Conservation (phyloP, 2,113 vertebrate species). For the Paedocypris sp. region DNA sequence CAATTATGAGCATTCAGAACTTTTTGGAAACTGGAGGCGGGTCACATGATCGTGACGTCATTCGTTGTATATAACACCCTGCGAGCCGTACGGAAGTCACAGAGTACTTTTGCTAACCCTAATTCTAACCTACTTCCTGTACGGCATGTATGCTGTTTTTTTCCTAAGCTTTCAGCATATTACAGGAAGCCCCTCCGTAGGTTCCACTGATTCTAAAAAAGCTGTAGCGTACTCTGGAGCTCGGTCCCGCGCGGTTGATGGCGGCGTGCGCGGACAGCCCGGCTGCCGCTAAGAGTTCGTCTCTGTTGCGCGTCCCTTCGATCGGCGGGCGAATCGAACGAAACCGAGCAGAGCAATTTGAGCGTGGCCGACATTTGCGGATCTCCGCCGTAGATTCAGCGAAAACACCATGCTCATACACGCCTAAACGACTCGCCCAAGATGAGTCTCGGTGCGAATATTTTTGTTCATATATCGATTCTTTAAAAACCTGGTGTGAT, state of each 20-base stretch:
- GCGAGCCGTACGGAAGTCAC: accelerated
- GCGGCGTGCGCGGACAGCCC: constrained; percentile 25
- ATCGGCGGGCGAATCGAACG: neutral
- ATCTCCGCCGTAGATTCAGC: constrained; percentile 9
- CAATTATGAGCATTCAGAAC: too few species aligned
- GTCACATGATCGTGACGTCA: neutral
- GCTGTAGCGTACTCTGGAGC: constrained; percentile 27
- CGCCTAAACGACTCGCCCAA: too few species aligned
- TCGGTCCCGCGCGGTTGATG: constrained; percentile 2
- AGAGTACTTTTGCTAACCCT: constrained; percentile 33
- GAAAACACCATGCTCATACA: constrained; percentile 18
- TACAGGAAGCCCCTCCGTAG: constrained; percentile 14
- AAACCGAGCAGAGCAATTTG: constrained; percentile 32
- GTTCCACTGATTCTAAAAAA: constrained; percentile 2
- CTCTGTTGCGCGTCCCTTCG: constrained; percentile 23
- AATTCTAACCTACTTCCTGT: neutral
- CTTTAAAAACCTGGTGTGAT: too few species aligned
- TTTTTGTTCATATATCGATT: too few species aligned
- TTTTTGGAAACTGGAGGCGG: neutral
- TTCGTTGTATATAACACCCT: neutral
- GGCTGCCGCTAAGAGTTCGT: constrained; percentile 29
- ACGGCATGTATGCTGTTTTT: constrained; percentile 20
- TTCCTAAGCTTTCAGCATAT: constrained; percentile 30
- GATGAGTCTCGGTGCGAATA: too few species aligned
- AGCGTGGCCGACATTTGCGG: constrained; percentile 12